Evolutionary conservation across 2,888 invertebrate species (phyloP).

Genomic region (Polia nebulosa): DNA sequence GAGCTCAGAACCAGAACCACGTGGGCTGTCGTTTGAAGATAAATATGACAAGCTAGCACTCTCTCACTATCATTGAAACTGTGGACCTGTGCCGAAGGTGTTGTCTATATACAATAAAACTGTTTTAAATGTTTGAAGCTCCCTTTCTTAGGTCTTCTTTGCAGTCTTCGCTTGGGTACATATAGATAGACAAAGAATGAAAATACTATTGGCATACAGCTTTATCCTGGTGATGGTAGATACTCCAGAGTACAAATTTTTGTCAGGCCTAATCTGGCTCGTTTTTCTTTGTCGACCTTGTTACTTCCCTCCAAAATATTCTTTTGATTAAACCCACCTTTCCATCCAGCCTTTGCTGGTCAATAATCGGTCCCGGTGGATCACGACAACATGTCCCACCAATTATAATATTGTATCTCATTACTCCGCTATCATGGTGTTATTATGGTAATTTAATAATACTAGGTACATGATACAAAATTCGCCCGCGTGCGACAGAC

Average conservation of each 20-base stretch:
- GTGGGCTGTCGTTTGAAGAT: conserved; percentile 73
- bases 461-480: conserved; percentile 53
- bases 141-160: background rate
- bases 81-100: conserved; percentile 60
- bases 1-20: conserved; percentile 55
- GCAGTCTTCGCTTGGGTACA: no score
- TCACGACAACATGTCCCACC: conserved; percentile 31
- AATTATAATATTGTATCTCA: conserved; percentile 57
- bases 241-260: background rate
- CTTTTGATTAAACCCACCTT: background rate
- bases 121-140: background rate
- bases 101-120: conserved; percentile 46
- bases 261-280: background rate
- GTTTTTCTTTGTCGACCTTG: background rate
- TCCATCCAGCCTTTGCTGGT: background rate
- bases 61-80: conserved; percentile 76
- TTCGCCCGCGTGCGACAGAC: conserved; percentile 47
- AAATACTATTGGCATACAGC: background rate
- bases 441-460: conserved; percentile 58
- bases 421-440: conserved; percentile 42
- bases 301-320: background rate
- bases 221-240: background rate
- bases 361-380: conserved; percentile 19
- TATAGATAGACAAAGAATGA: background rate
- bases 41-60: conserved; percentile 73